phyloP scores from a whole-genome alignment of 2,113 vertebrate genomes.

The Ramphastos sulfuratus region DNA sequence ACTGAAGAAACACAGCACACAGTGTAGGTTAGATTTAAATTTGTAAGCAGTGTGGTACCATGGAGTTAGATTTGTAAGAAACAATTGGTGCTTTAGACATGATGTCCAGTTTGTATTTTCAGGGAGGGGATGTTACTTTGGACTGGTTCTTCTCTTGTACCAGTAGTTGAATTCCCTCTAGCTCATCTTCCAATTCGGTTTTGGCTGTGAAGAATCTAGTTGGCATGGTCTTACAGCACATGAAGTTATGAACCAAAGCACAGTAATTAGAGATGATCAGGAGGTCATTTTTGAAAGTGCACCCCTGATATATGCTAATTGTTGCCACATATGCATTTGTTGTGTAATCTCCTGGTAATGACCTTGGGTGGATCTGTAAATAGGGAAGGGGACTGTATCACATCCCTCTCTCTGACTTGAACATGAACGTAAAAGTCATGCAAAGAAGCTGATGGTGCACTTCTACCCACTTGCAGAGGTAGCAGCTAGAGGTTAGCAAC shows the following conservation, averaged over 20 bases:
- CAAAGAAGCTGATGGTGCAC: neutral
- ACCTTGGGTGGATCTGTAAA: neutral
- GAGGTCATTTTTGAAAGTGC: neutral
- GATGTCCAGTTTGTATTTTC: neutral
- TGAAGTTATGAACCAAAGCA: neutral
- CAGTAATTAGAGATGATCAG: neutral
- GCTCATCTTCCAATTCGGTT: neutral
- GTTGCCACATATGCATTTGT: fast-evolving
- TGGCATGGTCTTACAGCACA: neutral
- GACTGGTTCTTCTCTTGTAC: neutral
- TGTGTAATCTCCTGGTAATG: neutral
- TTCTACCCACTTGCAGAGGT: neutral
- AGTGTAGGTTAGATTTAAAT: neutral
- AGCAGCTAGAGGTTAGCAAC: neutral
- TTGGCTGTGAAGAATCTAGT: neutral
- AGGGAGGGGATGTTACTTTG: neutral
- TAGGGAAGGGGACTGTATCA: neutral
- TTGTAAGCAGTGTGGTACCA: no score
- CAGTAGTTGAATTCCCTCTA: neutral
- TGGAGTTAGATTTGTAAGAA: neutral
- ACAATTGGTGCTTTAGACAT: neutral
- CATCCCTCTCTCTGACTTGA: neutral
- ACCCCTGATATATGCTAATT: neutral
- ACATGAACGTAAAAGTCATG: neutral
- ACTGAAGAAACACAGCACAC: neutral